phyloP scores from a whole-genome alignment of 2,797 vertebrate genomes.

The Galagoides demidoff region DNA sequence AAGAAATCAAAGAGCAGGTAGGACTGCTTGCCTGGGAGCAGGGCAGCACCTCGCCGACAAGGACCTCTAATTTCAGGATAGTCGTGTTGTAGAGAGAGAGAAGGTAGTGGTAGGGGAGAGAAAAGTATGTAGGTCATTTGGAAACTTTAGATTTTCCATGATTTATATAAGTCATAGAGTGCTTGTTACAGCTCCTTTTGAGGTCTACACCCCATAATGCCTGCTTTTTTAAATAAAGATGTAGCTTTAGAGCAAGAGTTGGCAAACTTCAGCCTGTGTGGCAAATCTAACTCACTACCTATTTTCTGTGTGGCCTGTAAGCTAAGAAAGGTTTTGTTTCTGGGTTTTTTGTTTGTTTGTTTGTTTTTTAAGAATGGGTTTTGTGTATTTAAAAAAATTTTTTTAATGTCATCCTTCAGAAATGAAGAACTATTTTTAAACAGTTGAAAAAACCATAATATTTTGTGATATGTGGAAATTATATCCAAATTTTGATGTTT shows the following conservation, averaged over 20 bases:
- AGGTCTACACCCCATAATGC: background rate
- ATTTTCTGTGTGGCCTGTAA: background rate
- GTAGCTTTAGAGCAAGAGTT: background rate
- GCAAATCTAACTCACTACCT: background rate
- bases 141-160: background rate
- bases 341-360: background rate
- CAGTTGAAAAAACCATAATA: background rate
- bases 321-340: background rate
- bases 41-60: background rate
- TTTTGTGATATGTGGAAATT: background rate
- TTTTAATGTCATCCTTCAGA: background rate
- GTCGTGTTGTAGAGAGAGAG: background rate
- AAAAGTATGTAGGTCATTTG: conserved; percentile 35
- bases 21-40: conserved; percentile 66
- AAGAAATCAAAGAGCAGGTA: conserved; percentile 99
- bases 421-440: conserved; percentile 18
- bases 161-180: background rate
- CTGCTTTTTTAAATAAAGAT: background rate
- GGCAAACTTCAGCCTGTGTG: background rate
- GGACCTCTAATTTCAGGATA: conserved; percentile 28
- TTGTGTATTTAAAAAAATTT: background rate
- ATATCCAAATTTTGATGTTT: background rate
- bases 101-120: background rate
- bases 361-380: background rate
- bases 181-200: background rate